Evolutionary conservation across 2,797 vertebrate genomes (phyloP).

Genomic region (Oceanodroma leucorhoa): DNA sequence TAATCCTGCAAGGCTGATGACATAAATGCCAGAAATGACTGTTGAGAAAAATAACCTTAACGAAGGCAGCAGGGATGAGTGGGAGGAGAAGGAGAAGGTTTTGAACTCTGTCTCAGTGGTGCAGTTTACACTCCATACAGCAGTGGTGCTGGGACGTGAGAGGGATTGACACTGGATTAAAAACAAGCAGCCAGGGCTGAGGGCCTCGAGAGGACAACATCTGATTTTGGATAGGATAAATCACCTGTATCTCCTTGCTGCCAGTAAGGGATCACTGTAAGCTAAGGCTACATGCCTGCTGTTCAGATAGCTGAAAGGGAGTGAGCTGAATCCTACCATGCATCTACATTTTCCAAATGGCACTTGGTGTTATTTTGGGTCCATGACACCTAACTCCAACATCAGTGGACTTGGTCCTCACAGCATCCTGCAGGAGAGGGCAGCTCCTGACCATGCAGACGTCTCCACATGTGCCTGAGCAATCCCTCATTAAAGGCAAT

Average conservation of each 20-base stretch:
- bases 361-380: background rate
- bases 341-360: background rate
- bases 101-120: background rate
- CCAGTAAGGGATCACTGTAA: accelerated
- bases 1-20: background rate
- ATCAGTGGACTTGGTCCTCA: background rate
- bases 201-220: background rate
- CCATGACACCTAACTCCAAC: background rate
- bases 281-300: background rate
- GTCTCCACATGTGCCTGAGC: background rate
- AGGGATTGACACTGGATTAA: background rate
- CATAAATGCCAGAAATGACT: background rate
- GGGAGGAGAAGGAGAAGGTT: background rate
- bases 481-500: background rate
- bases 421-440: background rate
- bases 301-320: background rate
- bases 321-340: background rate
- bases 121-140: background rate
- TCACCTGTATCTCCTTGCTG: background rate
- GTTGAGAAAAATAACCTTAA: background rate
- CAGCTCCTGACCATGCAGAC: background rate
- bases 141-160: background rate
- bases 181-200: background rate
- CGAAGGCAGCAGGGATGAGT: background rate
- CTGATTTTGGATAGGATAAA: background rate